These are phyloP conservation scores for Pterocles orientalis DNA, from an alignment of 2,113 vertebrate genomes.

Conservation along the genomic window DNA sequence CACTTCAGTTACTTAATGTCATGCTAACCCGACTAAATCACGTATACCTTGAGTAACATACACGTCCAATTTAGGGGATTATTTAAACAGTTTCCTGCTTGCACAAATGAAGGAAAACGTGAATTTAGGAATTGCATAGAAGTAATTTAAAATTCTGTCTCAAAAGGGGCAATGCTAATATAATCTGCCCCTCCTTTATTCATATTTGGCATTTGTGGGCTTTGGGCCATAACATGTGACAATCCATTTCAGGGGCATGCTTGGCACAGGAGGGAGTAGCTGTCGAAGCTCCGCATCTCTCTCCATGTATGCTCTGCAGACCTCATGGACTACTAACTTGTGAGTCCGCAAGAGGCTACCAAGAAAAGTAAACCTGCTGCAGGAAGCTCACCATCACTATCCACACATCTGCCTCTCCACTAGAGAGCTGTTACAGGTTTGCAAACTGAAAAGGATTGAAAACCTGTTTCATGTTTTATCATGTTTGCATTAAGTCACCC, in stretches of 20 bases:
- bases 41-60: background rate
- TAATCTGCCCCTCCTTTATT: background rate
- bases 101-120: background rate
- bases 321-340: background rate
- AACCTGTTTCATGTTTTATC: background rate
- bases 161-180: background rate
- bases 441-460: background rate
- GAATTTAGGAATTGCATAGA: background rate
- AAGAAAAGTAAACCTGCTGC: background rate
- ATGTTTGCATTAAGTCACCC: background rate
- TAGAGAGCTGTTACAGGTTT: background rate
- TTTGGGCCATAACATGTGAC: background rate
- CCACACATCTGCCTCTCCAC: background rate
- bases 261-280: too few relatives aligned
- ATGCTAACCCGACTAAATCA: background rate
- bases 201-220: background rate
- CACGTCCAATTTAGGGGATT: background rate
- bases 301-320: background rate
- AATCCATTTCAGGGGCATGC: background rate
- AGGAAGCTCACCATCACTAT: background rate
- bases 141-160: background rate
- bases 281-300: background rate
- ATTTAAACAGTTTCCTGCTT: background rate
- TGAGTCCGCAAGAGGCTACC: background rate
- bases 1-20: background rate